Percentiles rank a stretch among this genome's conserved stretches.
These are phyloP conservation scores for Rissa tridactyla DNA, from an alignment of 2,113 vertebrate genomes.

Conservation along the genomic window DNA sequence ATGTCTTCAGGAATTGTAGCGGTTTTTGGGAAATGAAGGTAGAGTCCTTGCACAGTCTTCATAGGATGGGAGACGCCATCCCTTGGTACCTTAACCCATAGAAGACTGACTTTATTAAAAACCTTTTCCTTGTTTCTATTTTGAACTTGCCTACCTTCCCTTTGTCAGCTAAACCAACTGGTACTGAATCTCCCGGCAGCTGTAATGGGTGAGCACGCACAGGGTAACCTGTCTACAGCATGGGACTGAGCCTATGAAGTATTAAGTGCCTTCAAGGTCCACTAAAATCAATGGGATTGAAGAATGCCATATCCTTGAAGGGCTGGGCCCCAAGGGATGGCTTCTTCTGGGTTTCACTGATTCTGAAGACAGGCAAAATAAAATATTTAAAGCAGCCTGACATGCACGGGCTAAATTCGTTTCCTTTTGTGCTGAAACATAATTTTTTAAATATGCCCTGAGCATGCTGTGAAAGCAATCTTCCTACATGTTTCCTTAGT, in stretches of 20 bases:
- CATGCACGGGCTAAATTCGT: slow-evolving; percentile 34
- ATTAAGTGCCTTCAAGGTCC: slow-evolving; percentile 55
- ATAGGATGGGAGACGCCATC: background rate
- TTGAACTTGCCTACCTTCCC: background rate
- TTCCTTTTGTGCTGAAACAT: slow-evolving; percentile 65
- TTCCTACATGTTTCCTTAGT: background rate
- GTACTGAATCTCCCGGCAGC: background rate
- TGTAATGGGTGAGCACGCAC: background rate
- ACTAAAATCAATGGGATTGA: slow-evolving; percentile 57
- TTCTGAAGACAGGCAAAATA: slow-evolving; percentile 62
- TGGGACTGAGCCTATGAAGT: slow-evolving; percentile 21
- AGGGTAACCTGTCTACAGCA: background rate
- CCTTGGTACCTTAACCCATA: background rate
- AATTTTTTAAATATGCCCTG: slow-evolving; percentile 53
- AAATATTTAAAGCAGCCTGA: slow-evolving; percentile 66
- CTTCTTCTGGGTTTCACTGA: slow-evolving; percentile 44
- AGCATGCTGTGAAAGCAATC: slow-evolving; percentile 60
- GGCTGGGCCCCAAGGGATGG: slow-evolving; percentile 29
- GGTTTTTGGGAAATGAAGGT: background rate
- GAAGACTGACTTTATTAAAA: background rate
- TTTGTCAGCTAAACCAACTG: slow-evolving; percentile 29
- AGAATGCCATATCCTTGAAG: slow-evolving; percentile 46
- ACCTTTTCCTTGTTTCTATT: background rate
- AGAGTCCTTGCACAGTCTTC: background rate
- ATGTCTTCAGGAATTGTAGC: background rate